Evolutionary conservation across 2,113 vertebrate species (phyloP), one percentile per base, ranked within the genome.

Genomic region (Elephas maximus): DNA sequence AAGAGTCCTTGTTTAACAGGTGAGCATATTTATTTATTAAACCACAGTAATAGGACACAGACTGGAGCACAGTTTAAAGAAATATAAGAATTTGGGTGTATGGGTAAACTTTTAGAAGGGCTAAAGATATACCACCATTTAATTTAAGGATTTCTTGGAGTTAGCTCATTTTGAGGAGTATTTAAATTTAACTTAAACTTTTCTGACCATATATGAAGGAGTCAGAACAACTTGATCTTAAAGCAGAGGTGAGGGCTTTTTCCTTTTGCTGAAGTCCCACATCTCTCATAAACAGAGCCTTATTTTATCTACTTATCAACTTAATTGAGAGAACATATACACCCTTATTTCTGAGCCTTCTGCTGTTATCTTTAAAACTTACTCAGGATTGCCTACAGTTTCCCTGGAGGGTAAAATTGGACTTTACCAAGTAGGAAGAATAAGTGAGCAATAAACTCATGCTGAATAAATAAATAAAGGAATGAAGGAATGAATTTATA

Each of bases 151-250:
- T 89, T 86, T 48, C 9, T 77, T 3, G n/a, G 30, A 37, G n/a
- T 51, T n/a, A 88, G 5, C 53, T 85, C 15, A 48, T 62, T 80
- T 91, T 60, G 6, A 71, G 5, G 6, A 71, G 5, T 94, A 67
- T 91, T 79, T 91, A 73, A 91, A 83, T 21, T 87, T 84, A 79
- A n/a, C 44, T 82, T 37, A 45, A 95, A 62, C 14, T 63, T 94
- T 10, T 71, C 9, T 88, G 77, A 67, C 5, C 6, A 87, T 63
- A 30, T 60, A 21, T 20, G 18, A 79, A 79, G 0, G 1, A 82
- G 7, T 76, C 12, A 81, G 44, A 37, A 81, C n/a, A 69, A 37
- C 15, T 57, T 79, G 18, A 63, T 63, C 73, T 48, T 76, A 30
- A 45, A 26, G 74, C 18, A 79, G 45, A 63, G 28, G 7, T 23